A percentile compares a stretch with the other conserved stretches of the same genome.
These are phyloP conservation scores for Misgurnus mizolepis DNA, from an alignment of 2,113 vertebrate genomes.

Conservation along the genomic window DNA sequence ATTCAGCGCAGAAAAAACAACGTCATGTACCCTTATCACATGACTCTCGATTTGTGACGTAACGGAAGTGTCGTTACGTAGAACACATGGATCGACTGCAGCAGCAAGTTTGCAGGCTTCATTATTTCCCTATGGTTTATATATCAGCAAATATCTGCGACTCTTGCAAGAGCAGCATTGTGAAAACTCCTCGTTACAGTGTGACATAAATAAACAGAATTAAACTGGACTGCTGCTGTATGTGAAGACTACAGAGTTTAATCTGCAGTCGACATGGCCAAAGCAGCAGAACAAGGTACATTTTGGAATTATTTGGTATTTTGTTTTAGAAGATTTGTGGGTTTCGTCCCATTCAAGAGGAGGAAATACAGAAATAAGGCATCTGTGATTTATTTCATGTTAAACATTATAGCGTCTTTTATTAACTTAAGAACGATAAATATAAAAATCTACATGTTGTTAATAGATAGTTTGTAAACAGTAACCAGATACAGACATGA, in stretches of 20 bases:
- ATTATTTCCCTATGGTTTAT: neutral
- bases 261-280: neutral
- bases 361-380: neutral
- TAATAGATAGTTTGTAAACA: neutral
- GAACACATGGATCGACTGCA: constrained; percentile 50
- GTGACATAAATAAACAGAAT: constrained; percentile 2
- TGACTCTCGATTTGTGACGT: constrained; percentile 20
- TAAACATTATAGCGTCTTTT: neutral
- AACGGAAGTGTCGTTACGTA: constrained; percentile 61
- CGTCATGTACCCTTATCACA: neutral
- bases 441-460: neutral
- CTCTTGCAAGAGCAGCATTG: neutral
- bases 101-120: neutral
- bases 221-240: neutral
- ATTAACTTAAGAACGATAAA: neutral
- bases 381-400: neutral
- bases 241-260: neutral
- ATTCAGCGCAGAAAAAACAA: constrained; percentile 25
- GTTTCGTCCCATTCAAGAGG: neutral
- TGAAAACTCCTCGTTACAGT: neutral
- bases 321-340: constrained; percentile 3
- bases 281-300: constrained; percentile 32
- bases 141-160: neutral
- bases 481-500: neutral
- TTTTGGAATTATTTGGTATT: neutral